Conservation (phyloP, 2,113 vertebrate species). For the Anguilla rostrata region DNA sequence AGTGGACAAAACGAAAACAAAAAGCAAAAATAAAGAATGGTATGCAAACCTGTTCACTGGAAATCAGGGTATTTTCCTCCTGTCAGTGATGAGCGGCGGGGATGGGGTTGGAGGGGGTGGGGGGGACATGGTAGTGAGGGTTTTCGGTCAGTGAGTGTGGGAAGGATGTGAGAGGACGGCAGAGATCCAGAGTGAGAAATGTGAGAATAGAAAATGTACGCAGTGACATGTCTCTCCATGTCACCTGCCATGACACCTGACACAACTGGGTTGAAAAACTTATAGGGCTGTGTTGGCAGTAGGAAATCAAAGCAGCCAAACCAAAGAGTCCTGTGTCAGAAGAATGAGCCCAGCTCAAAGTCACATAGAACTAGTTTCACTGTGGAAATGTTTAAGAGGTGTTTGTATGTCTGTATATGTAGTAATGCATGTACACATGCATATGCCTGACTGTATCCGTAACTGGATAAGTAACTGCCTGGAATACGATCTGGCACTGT, state of each 20-base stretch:
- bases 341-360: background rate
- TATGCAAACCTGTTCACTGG: background rate
- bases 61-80: background rate
- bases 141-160: background rate
- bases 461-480: background rate
- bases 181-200: conserved; percentile 10
- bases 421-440: background rate
- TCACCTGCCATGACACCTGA: conserved; percentile 10
- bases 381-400: background rate
- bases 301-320: conserved; percentile 28
- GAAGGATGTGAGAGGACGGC: background rate
- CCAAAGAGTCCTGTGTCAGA: background rate
- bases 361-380: conserved; percentile 5
- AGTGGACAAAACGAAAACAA: conserved; percentile 9
- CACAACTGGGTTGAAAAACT: background rate
- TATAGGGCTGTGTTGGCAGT: conserved; percentile 3
- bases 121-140: background rate
- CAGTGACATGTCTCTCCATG: conserved; percentile 3
- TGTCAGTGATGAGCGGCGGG: background rate
- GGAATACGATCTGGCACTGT: background rate
- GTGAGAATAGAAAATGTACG: background rate
- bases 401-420: background rate
- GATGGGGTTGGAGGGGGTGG: too few species aligned
- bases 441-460: too few species aligned
- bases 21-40: conserved; percentile 12